Percentiles rank a stretch among this genome's conserved stretches.
Evolutionary conservation across 2,113 vertebrate species (phyloP).

Genomic region (Myotis brandtii): DNA sequence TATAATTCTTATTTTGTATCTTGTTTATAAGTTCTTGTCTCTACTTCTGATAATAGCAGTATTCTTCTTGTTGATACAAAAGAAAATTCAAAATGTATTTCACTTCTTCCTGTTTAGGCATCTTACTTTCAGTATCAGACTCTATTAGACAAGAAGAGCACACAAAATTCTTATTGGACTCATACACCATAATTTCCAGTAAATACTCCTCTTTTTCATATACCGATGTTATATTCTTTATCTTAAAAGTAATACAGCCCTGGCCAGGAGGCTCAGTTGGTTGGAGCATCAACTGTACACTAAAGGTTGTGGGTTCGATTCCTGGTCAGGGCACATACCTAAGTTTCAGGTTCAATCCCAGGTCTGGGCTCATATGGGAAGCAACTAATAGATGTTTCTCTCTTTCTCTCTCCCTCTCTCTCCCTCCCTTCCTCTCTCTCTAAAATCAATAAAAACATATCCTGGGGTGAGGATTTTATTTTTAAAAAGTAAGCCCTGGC

Average conservation of each 20-base stretch:
- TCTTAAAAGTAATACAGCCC: slow-evolving; percentile 28
- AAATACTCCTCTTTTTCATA: slow-evolving; percentile 48
- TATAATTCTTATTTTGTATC: neutral
- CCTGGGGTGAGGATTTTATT: too few relatives aligned
- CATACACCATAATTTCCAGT: slow-evolving; percentile 17
- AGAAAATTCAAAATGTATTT: slow-evolving; percentile 54
- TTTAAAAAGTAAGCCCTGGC: too few relatives aligned
- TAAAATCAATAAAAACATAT: too few relatives aligned
- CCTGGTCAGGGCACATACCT: too few relatives aligned
- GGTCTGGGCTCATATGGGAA: too few relatives aligned
- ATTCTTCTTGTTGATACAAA: slow-evolving; percentile 19
- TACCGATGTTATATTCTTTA: neutral
- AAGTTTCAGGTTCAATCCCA: too few relatives aligned
- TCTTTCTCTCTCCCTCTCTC: too few relatives aligned
- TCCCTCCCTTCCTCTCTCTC: too few relatives aligned
- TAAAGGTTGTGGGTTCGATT: too few relatives aligned
- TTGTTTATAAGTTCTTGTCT: slow-evolving; percentile 38
- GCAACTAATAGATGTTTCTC: too few relatives aligned
- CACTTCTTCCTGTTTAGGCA: slow-evolving; percentile 28
- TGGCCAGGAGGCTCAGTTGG: too few relatives aligned
- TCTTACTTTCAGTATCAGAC: slow-evolving; percentile 48
- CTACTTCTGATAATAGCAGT: neutral
- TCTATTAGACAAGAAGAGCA: slow-evolving; percentile 30
- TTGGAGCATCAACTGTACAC: too few relatives aligned
- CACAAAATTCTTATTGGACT: slow-evolving; percentile 17